phyloP scores from a whole-genome alignment of 2,888 invertebrate genomes.

The Lepidochitona cinerea region DNA sequence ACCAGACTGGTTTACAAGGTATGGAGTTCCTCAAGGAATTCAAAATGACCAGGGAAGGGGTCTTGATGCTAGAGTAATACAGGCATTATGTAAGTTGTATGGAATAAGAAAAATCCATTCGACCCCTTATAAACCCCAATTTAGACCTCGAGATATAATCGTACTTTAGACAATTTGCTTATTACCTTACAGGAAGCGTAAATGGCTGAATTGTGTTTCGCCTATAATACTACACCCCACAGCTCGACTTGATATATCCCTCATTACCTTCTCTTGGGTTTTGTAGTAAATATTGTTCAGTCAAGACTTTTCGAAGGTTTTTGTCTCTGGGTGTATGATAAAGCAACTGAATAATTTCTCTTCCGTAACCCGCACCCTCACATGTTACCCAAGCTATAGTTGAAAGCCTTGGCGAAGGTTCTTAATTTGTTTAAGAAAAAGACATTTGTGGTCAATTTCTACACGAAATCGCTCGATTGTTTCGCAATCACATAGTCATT shows the following conservation, averaged over 20 bases:
- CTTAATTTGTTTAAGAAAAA: no score
- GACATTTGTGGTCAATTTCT: no score
- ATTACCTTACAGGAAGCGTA: conserved; percentile 16
- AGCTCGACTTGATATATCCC: conserved; percentile 4
- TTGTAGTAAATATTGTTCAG: no score
- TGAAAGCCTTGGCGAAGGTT: no score
- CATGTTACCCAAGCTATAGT: no score
- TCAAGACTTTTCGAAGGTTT: no score
- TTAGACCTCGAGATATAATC: conserved; percentile 19
- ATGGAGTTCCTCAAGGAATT: conserved; percentile 19
- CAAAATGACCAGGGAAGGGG: conserved; percentile 22
- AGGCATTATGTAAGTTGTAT: conserved; percentile 20
- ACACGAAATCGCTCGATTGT: no score
- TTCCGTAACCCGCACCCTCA: no score
- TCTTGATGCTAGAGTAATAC: conserved; percentile 10
- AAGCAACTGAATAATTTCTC: no score
- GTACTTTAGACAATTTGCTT: conserved; percentile 22
- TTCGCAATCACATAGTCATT: no score
- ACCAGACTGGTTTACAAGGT: conserved; percentile 17
- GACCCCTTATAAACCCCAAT: conserved; percentile 22
- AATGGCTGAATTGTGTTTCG: conserved; percentile 21
- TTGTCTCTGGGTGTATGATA: no score
- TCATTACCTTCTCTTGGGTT: neutral
- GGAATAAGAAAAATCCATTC: conserved; percentile 15
- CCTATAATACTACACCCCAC: conserved; percentile 13